A percentile compares a stretch with the other conserved stretches of the same genome.
Conservation (phyloP, 2,888 invertebrate genomes). For the Melanostoma scalare region DNA sequence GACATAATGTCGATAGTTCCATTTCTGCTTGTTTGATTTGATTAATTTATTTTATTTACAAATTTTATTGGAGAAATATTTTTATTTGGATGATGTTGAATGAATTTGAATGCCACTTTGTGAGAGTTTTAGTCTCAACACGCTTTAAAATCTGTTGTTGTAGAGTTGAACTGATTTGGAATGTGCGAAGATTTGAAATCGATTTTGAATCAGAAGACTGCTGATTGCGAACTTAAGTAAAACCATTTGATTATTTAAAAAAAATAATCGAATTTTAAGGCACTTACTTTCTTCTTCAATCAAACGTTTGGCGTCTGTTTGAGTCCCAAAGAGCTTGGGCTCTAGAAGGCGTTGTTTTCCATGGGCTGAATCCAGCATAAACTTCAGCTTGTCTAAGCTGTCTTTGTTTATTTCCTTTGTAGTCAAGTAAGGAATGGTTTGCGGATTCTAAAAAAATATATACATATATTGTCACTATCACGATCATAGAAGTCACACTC, state of each 20-base stretch:
- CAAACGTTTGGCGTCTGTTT: slow-evolving; percentile 79
- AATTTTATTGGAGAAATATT: no score
- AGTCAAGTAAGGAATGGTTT: no score
- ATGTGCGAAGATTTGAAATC: slow-evolving; percentile 32
- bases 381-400: slow-evolving; percentile 76
- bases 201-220: not conserved
- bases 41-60: no score
- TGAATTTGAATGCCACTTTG: slow-evolving; percentile 80
- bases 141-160: slow-evolving; percentile 79
- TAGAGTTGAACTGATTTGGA: slow-evolving; percentile 78
- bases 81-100: no score
- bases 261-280: not conserved
- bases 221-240: slow-evolving; percentile 75
- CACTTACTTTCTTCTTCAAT: slow-evolving; percentile 82
- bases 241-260: not conserved
- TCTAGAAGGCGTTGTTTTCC: slow-evolving; percentile 74
- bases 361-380: slow-evolving; percentile 75
- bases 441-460: no score
- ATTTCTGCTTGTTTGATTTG: no score
- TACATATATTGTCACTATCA: no score
- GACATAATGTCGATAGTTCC: slow-evolving; percentile 64
- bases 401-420: no score
- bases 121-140: slow-evolving; percentile 67
- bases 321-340: slow-evolving; percentile 78
- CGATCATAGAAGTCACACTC: no score